Evolutionary conservation across 2,797 vertebrate genomes (phyloP).

Genomic region (Pipistrellus pipistrellus): DNA sequence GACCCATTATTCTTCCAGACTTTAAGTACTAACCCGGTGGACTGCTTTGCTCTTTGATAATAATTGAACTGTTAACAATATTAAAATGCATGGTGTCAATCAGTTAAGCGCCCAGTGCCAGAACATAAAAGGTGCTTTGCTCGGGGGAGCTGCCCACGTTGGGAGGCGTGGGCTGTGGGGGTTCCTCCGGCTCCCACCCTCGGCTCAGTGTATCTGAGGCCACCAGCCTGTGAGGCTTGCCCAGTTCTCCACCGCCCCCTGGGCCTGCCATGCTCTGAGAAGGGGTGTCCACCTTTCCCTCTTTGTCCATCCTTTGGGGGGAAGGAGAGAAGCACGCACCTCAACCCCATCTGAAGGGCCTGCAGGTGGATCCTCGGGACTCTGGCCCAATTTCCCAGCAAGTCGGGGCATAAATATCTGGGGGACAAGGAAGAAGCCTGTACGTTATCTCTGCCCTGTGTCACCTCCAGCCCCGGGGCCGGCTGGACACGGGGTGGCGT

Average conservation of each 20-base stretch:
- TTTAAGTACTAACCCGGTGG: not conserved
- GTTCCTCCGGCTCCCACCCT: not conserved
- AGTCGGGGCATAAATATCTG: constrained; percentile 78
- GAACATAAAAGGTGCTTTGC: not conserved
- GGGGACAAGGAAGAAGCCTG: not conserved
- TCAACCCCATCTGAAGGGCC: constrained; percentile 25
- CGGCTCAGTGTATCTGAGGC: not conserved
- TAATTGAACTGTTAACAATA: not conserved
- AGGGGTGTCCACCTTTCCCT: fast-evolving
- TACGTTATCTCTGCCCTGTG: fast-evolving
- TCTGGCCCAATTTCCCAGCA: constrained; percentile 31
- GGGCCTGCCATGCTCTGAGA: not conserved
- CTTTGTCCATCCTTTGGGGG: fast-evolving
- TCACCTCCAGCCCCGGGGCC: fast-evolving
- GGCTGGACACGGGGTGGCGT: fast-evolving
- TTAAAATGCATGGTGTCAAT: fast-evolving
- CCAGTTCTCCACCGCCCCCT: not conserved
- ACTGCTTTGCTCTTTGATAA: not conserved
- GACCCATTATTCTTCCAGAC: not conserved
- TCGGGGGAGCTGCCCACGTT: not conserved
- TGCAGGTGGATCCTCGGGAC: not conserved
- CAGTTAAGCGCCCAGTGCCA: fast-evolving
- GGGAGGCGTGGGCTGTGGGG: not conserved
- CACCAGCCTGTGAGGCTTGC: not conserved
- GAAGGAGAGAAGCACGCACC: constrained; percentile 67